Evolutionary conservation across 2,797 vertebrate genomes (phyloP).

Genomic region (Coregonus suidteri): DNA sequence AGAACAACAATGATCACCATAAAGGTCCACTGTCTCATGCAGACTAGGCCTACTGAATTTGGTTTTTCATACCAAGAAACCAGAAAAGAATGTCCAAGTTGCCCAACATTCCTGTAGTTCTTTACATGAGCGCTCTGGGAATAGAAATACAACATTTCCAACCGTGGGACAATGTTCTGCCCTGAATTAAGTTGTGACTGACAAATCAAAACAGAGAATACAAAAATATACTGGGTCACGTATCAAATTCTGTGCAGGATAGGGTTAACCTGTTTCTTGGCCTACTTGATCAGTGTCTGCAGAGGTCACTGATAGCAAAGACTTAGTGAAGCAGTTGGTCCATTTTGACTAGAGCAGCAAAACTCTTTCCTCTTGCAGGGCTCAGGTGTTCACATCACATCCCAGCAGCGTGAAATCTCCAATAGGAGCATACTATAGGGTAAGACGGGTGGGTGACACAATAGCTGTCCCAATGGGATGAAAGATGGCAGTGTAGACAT

Average conservation of each 20-base stretch:
- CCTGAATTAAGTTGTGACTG: background rate
- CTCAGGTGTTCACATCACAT: background rate
- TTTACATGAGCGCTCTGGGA: background rate
- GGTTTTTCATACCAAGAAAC: background rate
- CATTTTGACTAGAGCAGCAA: background rate
- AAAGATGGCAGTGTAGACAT: background rate
- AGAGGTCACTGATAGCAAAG: background rate
- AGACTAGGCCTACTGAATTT: background rate
- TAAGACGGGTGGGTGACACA: background rate
- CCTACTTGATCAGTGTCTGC: background rate
- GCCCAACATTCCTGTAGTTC: background rate
- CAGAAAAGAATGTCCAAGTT: background rate
- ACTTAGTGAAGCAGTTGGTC: background rate
- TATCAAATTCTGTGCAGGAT: background rate
- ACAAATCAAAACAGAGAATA: constrained; percentile 15
- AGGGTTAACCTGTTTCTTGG: background rate
- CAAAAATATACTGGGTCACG: background rate
- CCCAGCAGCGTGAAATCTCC: background rate
- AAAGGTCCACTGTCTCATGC: background rate
- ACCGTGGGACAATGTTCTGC: constrained; percentile 22
- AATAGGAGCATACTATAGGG: background rate
- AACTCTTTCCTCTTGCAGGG: background rate
- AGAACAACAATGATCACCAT: background rate
- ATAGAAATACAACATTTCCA: constrained; percentile 3
- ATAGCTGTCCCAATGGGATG: background rate